Percentiles rank a stretch among this genome's conserved stretches.
These are phyloP conservation scores for Seriola dumerili DNA, from an alignment of 2,113 vertebrate species.

Conservation along the genomic window DNA sequence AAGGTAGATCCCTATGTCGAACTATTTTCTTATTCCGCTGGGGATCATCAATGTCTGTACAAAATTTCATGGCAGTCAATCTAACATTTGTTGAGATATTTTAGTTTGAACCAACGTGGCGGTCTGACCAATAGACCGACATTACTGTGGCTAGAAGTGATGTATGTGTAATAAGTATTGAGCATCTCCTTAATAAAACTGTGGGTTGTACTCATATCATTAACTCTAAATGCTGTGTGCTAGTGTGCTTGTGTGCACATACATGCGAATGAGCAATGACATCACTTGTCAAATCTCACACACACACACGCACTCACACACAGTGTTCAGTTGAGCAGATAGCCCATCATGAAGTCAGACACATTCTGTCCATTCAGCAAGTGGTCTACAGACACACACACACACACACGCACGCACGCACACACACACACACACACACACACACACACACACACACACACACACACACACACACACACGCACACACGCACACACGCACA, in stretches of 20 bases:
- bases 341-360: constrained; percentile 44
- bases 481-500: too few species aligned
- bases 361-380: constrained; percentile 63
- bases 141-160: background rate
- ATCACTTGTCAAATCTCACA: constrained; percentile 6
- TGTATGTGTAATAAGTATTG: background rate
- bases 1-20: too few species aligned
- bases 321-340: constrained; percentile 13
- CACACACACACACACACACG: constrained; percentile 14
- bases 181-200: background rate
- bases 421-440: constrained; percentile 19
- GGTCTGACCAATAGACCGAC: too few species aligned
- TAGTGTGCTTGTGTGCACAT: background rate
- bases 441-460: constrained; percentile 22
- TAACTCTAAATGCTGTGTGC: background rate
- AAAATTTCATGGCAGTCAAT: background rate
- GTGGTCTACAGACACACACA: constrained; percentile 25
- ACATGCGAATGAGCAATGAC: background rate
- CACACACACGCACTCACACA: constrained; percentile 5
- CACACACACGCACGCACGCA: constrained; percentile 15
- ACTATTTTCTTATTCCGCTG: too few species aligned
- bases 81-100: background rate
- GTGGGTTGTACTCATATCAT: background rate
- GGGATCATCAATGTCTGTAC: background rate
- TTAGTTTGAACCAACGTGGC: background rate